These are phyloP conservation scores for Sphaerodactylus townsendi DNA, from an alignment of 2,113 vertebrate species.

Conservation along the genomic window DNA sequence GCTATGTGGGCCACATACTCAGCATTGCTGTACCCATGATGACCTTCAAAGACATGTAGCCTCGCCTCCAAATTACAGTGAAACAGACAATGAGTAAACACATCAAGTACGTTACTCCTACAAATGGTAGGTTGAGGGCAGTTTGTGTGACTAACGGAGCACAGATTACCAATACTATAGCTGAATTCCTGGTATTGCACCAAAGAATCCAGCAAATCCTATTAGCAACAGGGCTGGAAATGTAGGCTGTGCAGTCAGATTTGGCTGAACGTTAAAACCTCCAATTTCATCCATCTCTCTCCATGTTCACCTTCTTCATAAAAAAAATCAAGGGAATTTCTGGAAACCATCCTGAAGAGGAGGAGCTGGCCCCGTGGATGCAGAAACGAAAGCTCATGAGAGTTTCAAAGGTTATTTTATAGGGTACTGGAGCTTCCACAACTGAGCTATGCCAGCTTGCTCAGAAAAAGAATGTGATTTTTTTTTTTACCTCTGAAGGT, in stretches of 20 bases:
- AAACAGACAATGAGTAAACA: neutral
- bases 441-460: too few relatives aligned
- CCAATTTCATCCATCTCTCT: neutral
- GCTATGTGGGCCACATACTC: neutral
- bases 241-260: neutral
- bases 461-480: neutral
- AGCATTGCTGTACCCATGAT: too few relatives aligned
- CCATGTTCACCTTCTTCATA: neutral
- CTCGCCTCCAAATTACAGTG: neutral
- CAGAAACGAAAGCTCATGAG: neutral
- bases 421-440: neutral
- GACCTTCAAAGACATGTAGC: neutral
- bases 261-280: neutral
- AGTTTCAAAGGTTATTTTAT: too few relatives aligned
- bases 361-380: neutral
- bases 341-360: neutral
- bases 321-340: neutral
- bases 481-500: neutral
- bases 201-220: neutral
- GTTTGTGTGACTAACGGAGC: neutral
- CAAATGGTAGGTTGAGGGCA: neutral
- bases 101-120: neutral
- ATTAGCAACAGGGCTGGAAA: constrained; percentile 2
- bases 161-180: neutral
- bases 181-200: neutral